Evolutionary conservation across 2,113 vertebrate species (phyloP).

Genomic region (Saguinus imperator): DNA sequence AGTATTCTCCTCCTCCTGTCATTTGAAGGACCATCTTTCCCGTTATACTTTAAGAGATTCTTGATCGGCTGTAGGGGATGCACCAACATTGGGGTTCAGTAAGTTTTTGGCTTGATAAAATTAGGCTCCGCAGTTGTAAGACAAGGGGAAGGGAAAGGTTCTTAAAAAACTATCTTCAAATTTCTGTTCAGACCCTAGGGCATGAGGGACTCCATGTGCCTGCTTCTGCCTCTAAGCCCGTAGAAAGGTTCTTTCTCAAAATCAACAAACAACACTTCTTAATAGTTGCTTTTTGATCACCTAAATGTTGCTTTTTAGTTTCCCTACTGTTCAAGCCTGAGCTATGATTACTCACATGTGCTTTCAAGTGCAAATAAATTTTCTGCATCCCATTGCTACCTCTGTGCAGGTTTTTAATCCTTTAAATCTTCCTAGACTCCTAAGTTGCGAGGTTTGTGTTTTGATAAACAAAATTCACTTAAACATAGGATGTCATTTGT

Average conservation of each 20-base stretch:
- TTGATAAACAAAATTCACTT: not conserved
- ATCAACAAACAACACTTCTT: not conserved
- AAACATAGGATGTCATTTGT: not conserved
- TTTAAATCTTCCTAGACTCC: not conserved
- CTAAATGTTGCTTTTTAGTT: not conserved
- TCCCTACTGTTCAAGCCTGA: not conserved
- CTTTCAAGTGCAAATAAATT: not conserved
- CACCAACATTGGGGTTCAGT: not conserved
- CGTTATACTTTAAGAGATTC: not conserved
- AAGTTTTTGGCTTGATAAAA: not conserved
- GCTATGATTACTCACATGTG: not conserved
- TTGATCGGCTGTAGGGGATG: not conserved
- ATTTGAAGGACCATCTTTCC: not conserved
- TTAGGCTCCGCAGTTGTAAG: not conserved
- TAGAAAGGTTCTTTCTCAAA: constrained; percentile 3
- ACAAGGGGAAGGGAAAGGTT: not conserved
- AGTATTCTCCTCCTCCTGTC: not conserved
- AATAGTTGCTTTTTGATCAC: not conserved
- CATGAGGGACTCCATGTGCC: not conserved
- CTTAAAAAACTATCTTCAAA: not conserved
- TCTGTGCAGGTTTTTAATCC: not conserved
- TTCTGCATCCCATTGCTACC: not conserved
- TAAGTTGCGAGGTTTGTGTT: not conserved
- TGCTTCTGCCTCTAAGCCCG: not conserved
- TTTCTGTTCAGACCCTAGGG: not conserved